Percentiles rank a stretch among this genome's conserved stretches.
Evolutionary conservation across 2,797 vertebrate genomes (phyloP).

Genomic region (Melopsittacus undulatus): DNA sequence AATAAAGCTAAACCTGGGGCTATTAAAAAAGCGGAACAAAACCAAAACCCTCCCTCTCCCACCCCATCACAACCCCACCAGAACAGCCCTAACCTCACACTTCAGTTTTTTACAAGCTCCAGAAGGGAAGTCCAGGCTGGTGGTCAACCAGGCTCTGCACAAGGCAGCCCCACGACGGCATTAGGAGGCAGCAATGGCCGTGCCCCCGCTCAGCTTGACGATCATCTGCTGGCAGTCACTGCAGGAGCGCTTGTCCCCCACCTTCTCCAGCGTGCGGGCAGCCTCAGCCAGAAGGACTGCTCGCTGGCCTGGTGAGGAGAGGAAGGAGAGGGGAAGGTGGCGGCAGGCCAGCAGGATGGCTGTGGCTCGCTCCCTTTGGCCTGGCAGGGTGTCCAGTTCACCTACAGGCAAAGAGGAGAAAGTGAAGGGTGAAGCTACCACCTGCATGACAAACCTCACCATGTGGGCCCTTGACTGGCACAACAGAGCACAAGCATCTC

Average conservation of each 20-base stretch:
- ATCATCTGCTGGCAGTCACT: conserved; percentile 96
- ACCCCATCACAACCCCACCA: background rate
- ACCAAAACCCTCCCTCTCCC: background rate
- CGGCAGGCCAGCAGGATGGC: conserved; percentile 95
- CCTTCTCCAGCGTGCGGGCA: conserved; percentile 94
- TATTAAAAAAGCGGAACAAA: background rate
- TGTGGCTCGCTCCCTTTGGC: conserved; percentile 91
- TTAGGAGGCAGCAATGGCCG: conserved; percentile 93
- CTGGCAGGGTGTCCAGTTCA: conserved; percentile 78
- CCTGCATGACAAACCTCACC: background rate
- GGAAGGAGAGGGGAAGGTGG: conserved; percentile 93
- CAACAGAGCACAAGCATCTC: background rate
- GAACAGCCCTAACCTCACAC: conserved; percentile 39
- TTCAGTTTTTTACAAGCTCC: background rate
- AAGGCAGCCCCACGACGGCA: rapidly evolving
- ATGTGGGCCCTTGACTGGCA: background rate
- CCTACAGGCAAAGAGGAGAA: conserved; percentile 33
- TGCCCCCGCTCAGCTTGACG: conserved; percentile 91
- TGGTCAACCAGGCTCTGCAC: background rate
- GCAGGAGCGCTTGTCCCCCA: conserved; percentile 92
- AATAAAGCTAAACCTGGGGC: conserved; percentile 44
- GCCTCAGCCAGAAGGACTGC: conserved; percentile 93
- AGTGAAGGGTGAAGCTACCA: background rate
- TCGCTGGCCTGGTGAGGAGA: conserved; percentile 91
- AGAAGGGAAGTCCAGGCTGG: background rate